Percentiles rank a stretch among this genome's conserved stretches.
These are phyloP conservation scores for fruit fly (Drosophila melanogaster) DNA, from an alignment of 1,140 invertebrate genomes.

Conservation along the genomic window Release_6_plus_ISO1_MT NC_004354.4:13555501-13556000, in stretches of 20 bases:
- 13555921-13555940: too few species aligned
- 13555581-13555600: slow-evolving; percentile 54
- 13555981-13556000: too few species aligned
- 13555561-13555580: slow-evolving; percentile 57
- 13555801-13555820: slow-evolving; percentile 23
- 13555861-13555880: neutral
- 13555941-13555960: too few species aligned
- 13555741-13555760: slow-evolving; percentile 55
- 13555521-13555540: slow-evolving; percentile 59
- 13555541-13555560: slow-evolving; percentile 83
- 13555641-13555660: slow-evolving; percentile 44
- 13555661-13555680: slow-evolving; percentile 51
- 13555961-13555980: too few species aligned
- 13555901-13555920: too few species aligned
- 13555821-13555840: neutral
- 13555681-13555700: slow-evolving; percentile 28
- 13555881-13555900: neutral
- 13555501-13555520: slow-evolving; percentile 57
- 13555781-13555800: slow-evolving; percentile 37
- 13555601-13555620: neutral
- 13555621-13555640: slow-evolving; percentile 14
- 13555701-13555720: neutral
- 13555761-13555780: slow-evolving; percentile 52
- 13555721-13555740: slow-evolving; percentile 4
- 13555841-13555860: too few species aligned